Evolutionary conservation across 2,797 vertebrate species (phyloP), one percentile per base, ranked within the genome.

Genomic region (Salmo trutta): DNA sequence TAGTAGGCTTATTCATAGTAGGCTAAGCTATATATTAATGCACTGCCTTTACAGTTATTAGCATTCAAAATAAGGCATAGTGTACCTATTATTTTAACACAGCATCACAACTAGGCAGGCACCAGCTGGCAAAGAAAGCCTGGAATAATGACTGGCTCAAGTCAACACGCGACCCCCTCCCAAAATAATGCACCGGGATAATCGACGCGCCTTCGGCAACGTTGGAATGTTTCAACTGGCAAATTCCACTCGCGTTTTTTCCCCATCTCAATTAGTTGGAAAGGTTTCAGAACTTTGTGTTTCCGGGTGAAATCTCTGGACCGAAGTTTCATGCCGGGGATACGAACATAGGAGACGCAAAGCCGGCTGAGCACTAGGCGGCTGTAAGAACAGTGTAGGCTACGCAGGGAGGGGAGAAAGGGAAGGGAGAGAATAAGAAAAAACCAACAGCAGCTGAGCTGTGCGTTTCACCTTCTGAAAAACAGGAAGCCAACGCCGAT

Each of bases 401-500:
- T 64, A 31, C 71, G 65, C 52, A 68, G 65, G 33, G 75, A 47
- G n/a, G 59, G 75, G 75, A 54, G 74, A 80, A 66, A 74, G 10
- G 65, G 19, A 52, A 65, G 71, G 75, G 70, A 77, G 78, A 36
- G 82, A 85, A 75, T 65, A 74, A 89, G 82, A 78, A 78, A 81
- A n/a, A 73, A 14, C 41, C 52, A 66, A 72, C 27, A 56, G 19
- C 68, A 52, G 71, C 70, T 27, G 24, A 69, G 54, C 41, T 5
- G 68, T 54, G 73, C 33, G 47, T 33, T 72, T 70, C 81, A 86
- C 85, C 88, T 90, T 74, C 70, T 79, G 83, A 79, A 81, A 82
- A 91, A 91, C 90, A 93, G 93, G 92, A 94, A 94, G 90, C 82
- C 7, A 17, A 47, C 10, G 53, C 53, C 17, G 81, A 27, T 54